Base-by-base conservation (phyloP, 2,113 vertebrate species). In the Tangachromis dhanisi region DNA sequence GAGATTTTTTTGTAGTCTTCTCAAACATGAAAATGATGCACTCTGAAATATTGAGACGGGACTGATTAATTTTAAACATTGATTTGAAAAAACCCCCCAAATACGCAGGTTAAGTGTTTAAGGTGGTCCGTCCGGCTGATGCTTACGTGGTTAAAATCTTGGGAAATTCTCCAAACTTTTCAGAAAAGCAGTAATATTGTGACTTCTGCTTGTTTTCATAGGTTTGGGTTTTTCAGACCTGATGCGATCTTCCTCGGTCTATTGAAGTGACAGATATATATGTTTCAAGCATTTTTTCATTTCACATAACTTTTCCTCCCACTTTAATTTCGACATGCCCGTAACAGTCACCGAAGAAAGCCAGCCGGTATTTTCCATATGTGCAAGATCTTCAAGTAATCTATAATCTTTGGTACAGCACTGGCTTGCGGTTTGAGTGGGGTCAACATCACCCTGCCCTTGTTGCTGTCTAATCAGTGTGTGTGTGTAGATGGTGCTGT, bases 41-140 rank as follows among this genome's bases (percentile, higher is more conserved):
- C 14, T 76, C 6, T 0, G n/a, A 31, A 76, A 78, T 49, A 49
- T 78, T 31, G 10, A 78, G 42, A 73, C 0, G 2, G 61, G 17
- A 35, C 2, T 5, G 9, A 35, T 66, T 76, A 2, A 29, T 47
- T 29, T 47, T 76, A 0, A 76, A 47, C 1, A 17, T 0, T 26
- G 14, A 5, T 9, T 11, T 16, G 0, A 16, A 45, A 68, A 10
- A n/a, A 19, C 3, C 3, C 24, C 2, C 1, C 49, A 57, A 57
- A 57, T 33, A 21, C 2, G 21, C 19, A 38, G 31, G 33, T 68
- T 19, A 24, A 17, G 0, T 29, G 71, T 47, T 29, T 45, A 45
- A 76, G 14, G 24, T 47, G 9, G 24, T 49, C 16, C 3, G 45
- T 5, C 13, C 1, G 1, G 73, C 73, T 78, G 73, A 78, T 8